These are phyloP conservation scores for Syngnathus rostellatus DNA, from an alignment of 2,797 vertebrate species.

Conservation along the genomic window DNA sequence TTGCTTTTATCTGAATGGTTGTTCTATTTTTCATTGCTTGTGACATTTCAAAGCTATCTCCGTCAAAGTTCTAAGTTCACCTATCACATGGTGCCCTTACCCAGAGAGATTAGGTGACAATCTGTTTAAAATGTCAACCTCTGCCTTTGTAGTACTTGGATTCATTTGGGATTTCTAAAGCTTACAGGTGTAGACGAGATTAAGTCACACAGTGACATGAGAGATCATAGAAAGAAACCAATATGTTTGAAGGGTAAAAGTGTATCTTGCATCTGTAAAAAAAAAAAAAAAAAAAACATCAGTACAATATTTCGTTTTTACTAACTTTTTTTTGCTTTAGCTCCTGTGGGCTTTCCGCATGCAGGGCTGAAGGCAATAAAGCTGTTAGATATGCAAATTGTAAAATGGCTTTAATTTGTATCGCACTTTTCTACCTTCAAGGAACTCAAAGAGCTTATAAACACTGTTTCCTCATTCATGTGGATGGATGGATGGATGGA, in stretches of 20 bases:
- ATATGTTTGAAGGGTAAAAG: not conserved
- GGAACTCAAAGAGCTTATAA: no score
- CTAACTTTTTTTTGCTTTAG: not conserved
- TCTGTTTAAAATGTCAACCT: slow-evolving; percentile 67
- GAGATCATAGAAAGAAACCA: slow-evolving; percentile 4
- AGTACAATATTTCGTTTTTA: not conserved
- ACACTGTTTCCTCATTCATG: no score
- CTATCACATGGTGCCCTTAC: slow-evolving; percentile 50
- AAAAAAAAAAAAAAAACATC: not conserved
- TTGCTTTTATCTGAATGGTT: slow-evolving; percentile 36
- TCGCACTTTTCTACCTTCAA: not conserved
- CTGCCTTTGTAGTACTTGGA: slow-evolving; percentile 43
- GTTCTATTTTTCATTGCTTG: slow-evolving; percentile 46
- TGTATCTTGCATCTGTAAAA: not conserved
- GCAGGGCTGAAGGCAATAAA: no score
- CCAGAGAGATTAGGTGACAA: slow-evolving; percentile 55
- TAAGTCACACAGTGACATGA: not conserved
- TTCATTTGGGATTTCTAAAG: slow-evolving; percentile 23
- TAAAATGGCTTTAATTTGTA: no score
- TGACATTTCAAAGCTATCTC: slow-evolving; percentile 70
- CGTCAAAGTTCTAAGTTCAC: slow-evolving; percentile 63
- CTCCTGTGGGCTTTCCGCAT: not conserved
- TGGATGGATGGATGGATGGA: no score
- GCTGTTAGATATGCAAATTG: no score
- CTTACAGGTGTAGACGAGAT: not conserved